Conservation (phyloP, 2,113 vertebrate genomes). For the Eira barbara region DNA sequence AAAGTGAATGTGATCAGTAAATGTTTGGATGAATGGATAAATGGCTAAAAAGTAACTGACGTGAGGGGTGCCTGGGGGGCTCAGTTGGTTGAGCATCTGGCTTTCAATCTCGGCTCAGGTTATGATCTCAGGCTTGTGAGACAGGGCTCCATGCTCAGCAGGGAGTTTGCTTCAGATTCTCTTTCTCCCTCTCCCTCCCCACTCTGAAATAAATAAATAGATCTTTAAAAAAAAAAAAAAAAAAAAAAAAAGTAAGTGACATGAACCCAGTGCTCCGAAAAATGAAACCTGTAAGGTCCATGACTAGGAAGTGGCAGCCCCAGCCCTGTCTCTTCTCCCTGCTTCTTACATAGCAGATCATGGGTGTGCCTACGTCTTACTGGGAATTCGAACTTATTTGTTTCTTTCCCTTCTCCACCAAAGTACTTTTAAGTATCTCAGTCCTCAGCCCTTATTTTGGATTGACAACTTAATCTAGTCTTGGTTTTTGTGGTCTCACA, state of each 20-base stretch:
- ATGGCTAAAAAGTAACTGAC: neutral
- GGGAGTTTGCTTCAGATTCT: neutral
- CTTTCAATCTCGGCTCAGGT: neutral
- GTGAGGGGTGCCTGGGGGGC: neutral
- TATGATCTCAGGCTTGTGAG: neutral
- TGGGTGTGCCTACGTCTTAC: neutral
- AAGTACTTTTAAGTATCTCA: neutral
- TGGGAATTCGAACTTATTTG: neutral
- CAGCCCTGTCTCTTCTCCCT: neutral
- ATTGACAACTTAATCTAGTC: neutral
- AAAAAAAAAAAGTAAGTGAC: neutral
- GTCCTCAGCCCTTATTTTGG: neutral
- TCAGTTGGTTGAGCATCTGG: neutral
- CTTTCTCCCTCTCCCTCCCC: neutral
- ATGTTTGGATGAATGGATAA: neutral
- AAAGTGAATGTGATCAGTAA: neutral
- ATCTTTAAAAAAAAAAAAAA: too few species aligned
- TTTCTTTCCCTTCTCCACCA: neutral
- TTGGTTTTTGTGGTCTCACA: neutral
- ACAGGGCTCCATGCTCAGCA: neutral
- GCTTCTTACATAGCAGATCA: neutral
- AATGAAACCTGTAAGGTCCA: neutral
- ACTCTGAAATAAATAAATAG: too few species aligned
- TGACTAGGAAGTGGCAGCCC: neutral
- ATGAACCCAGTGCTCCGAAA: neutral